Conservation (phyloP, 1,140 invertebrate species). For the Xylocopa sonorina region DNA sequence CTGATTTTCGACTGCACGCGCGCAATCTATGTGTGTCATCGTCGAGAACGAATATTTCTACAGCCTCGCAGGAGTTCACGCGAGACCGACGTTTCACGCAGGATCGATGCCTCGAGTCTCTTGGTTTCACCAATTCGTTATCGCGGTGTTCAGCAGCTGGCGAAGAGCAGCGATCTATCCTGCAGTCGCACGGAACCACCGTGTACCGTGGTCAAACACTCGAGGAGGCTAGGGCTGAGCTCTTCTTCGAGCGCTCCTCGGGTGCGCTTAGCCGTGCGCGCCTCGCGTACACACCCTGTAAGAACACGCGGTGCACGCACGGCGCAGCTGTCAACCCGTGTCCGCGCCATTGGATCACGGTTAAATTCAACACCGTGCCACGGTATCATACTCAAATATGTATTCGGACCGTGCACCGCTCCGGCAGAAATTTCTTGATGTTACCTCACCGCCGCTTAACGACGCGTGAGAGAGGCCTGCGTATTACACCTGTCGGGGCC, state of each 20-base stretch:
- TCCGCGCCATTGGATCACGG: conserved; percentile 7
- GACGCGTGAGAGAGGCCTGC: conserved; percentile 23
- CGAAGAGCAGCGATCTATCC: background rate
- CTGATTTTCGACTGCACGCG: too few species aligned
- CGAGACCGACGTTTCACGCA: background rate
- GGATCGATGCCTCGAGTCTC: background rate
- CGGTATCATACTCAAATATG: conserved; percentile 19
- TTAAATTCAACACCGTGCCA: conserved; percentile 25
- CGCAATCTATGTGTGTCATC: too few species aligned
- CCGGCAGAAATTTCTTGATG: background rate
- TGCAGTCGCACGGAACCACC: background rate
- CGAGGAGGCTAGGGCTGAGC: conserved; percentile 14
- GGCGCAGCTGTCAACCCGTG: conserved; percentile 27
- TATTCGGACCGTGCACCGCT: background rate
- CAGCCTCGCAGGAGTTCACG: background rate
- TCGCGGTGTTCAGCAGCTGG: conserved; percentile 35
- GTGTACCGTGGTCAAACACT: conserved; percentile 31
- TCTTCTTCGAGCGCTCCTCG: too few species aligned
- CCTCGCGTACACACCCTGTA: too few species aligned
- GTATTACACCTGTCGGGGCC: conserved; percentile 46
- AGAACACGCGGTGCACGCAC: conserved; percentile 9
- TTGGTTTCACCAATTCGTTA: conserved; percentile 21
- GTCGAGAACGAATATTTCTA: too few species aligned
- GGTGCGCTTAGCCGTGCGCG: too few species aligned
- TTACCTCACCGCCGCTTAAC: conserved; percentile 34